These are phyloP conservation scores for Alosa sapidissima DNA, from an alignment of 2,797 vertebrate genomes.

Conservation along the genomic window DNA sequence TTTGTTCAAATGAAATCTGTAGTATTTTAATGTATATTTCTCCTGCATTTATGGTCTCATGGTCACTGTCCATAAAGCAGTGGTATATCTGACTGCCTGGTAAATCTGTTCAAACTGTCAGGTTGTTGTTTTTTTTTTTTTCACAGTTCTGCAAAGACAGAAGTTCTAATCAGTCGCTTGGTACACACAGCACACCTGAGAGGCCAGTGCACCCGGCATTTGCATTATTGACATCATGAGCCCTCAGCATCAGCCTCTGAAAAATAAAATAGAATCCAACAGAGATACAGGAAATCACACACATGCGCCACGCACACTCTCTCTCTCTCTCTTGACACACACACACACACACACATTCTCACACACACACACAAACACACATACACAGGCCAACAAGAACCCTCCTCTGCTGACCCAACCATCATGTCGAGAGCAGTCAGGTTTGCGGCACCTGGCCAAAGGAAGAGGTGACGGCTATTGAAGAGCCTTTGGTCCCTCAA, in stretches of 20 bases:
- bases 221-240: background rate
- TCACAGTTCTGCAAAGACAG: too few species aligned
- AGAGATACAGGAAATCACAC: background rate
- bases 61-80: background rate
- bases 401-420: background rate
- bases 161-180: background rate
- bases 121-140: too few species aligned
- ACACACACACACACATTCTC: background rate
- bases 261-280: background rate
- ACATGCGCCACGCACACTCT: background rate
- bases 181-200: background rate
- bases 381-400: background rate
- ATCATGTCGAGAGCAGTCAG: background rate
- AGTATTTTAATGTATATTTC: too few species aligned
- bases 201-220: background rate
- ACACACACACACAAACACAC: background rate
- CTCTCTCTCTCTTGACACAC: too few species aligned
- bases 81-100: background rate
- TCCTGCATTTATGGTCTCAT: background rate
- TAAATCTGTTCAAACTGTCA: too few species aligned
- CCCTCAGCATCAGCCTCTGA: background rate
- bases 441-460: background rate
- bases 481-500: background rate
- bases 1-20: background rate
- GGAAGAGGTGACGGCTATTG: constrained; percentile 6